Base-by-base conservation (phyloP, 2,888 invertebrate genomes). In the Dinocampus coccinellae region DNA sequence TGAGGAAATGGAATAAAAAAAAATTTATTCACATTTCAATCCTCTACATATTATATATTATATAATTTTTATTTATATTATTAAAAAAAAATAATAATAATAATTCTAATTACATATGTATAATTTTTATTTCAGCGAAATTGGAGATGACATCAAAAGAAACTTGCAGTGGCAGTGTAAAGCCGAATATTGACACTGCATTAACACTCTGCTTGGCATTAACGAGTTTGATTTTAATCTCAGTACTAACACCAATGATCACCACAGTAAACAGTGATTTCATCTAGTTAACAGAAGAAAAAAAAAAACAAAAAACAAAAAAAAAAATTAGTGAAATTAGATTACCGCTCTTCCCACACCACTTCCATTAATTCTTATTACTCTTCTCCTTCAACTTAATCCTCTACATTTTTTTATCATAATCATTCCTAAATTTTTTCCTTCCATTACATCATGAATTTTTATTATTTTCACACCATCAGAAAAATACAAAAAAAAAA, bases 71-170 rank as follows among this genome's bases (percentile, higher is more conserved):
- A 26, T 53, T 16, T 7, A 47, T 29, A 36, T 22, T n/a, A 7
- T 20, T n/a, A 29, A 20, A 10, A 13, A 22, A 9, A 39, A 13
- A 20, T 3, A 22, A 26, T 7, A 34, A 34, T 20, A 24, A 20
- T 13, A 7, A 22, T 26, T 34, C 39, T 22, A 7, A 24, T 36
- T 20, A 20, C 62, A 42, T 42, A 6, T 29, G 34, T 34, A 20
- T 63, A 33, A 69, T 74, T 61, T 80, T 22, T 82, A 80, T 86
- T 85, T 0, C 82, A 87, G 87, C 87, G 9, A 85, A 86, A 79
- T 73, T 85, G 76, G 86, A 87, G 16, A 80, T 82, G 73, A 76
- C 76, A 29, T 78, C 85, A 57, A 84, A 85, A 75, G 83, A 84
- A 53, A 81, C 84, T 34, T 86, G 87, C 80, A 85, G 83, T 76